Base-by-base conservation (phyloP, 2,888 invertebrate genomes). In the Drosophila borealis region DNA sequence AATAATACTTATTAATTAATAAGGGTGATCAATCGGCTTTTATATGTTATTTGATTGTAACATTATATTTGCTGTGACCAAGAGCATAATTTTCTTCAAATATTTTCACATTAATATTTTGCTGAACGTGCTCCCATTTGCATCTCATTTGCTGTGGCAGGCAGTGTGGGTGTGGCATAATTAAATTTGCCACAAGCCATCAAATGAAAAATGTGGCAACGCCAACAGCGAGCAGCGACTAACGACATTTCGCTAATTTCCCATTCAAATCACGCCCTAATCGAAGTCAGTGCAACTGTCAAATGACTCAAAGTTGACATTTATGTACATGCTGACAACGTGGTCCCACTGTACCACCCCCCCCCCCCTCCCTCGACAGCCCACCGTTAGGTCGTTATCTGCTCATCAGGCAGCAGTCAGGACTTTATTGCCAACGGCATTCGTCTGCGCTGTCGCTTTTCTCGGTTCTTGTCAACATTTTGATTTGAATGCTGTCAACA, bases 401-500 rank as follows among this genome's bases (percentile, higher is more conserved):
- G 57, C 59, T 49, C 49, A 46, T 51, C 67, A 50, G 62, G 11
- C 17, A 60, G 36, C 48, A 50, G 45, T 11, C 42, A 54, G 45
- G 51, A 45, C 57, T 55, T 55, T 36, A 68, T 66, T 66, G 69
- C 77, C 69, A 37, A 21, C 36, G 77, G 77, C 59, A 60, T 59
- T 65, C 70, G 60, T 70, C 73, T 70, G 44, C 36, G 57, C 33
- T 50, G 59, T 53, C 45, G 51, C 57, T 50, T 60, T 50, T 45
- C 63, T 74, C 63, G 41, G 57, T 54, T 71, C 77, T 78, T 75
- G 78, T 71, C 78, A 74, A 63, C 65, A 78, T 78, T 81, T 71
- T 84, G 87, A 84, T 87, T 84, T 87, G 81, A 87, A 87, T 87
- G 87, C 83, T 87, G 83, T 84, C 83, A 84, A 84, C 81, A 84